Evolutionary conservation across 1,140 invertebrate species (phyloP).

Genomic region (Ceratitis capitata): DNA sequence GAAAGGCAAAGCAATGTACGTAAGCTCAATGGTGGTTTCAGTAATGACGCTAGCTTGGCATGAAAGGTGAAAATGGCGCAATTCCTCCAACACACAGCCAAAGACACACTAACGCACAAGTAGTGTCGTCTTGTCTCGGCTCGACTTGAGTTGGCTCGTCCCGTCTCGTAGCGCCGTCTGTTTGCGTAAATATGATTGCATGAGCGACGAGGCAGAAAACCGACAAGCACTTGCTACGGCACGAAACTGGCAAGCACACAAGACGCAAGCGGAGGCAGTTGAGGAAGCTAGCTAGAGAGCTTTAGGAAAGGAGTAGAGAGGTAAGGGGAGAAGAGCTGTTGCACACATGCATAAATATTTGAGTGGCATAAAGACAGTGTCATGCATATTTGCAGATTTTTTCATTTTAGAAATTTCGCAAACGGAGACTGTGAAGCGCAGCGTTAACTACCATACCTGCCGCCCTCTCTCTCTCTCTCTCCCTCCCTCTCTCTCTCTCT

Average conservation of each 20-base stretch:
- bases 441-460: neutral
- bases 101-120: neutral
- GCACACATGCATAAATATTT: neutral
- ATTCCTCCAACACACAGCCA: neutral
- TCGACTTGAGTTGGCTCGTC: too few species aligned
- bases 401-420: neutral
- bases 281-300: neutral
- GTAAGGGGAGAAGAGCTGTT: neutral
- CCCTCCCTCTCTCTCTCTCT: too few species aligned
- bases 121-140: neutral
- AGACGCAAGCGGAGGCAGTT: neutral
- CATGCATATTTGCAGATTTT: neutral
- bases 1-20: neutral
- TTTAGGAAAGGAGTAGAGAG: neutral
- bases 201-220: slow-evolving; percentile 2
- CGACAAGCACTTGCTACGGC: neutral
- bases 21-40: too few species aligned
- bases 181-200: neutral
- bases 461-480: too few species aligned
- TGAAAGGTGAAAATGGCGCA: slow-evolving; percentile 1
- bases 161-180: neutral
- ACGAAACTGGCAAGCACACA: neutral
- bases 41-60: neutral
- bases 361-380: neutral
- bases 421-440: neutral